phyloP scores from a whole-genome alignment of 1,140 invertebrate genomes.

The Ctenoplectra terminalis region DNA sequence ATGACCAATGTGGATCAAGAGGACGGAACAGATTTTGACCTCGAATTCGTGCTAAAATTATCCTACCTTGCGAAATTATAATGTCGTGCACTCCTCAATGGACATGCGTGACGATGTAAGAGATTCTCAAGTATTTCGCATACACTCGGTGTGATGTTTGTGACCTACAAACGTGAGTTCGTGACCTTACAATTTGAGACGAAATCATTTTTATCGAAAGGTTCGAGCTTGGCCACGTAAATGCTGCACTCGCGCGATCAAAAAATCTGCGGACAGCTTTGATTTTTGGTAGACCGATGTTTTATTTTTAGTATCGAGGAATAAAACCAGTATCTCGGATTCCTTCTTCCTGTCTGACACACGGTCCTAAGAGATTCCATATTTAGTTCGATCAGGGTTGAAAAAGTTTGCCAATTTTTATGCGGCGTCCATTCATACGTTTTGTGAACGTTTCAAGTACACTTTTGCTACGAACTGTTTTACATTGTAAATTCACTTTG shows the following conservation, averaged over 20 bases:
- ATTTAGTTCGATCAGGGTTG: neutral
- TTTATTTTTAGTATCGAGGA: neutral
- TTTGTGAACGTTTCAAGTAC: neutral
- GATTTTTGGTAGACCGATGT: neutral
- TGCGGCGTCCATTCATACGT: neutral
- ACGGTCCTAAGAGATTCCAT: neutral
- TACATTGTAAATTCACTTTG: neutral
- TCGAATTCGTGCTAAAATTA: conserved; percentile 71
- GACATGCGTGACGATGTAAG: conserved; percentile 3
- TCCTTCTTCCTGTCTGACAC: neutral
- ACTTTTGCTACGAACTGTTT: neutral
- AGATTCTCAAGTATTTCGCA: conserved; percentile 10
- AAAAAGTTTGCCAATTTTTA: neutral
- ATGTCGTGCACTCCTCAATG: conserved; percentile 42
- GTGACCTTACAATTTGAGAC: neutral
- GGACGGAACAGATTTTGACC: conserved; percentile 61
- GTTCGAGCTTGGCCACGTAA: neutral
- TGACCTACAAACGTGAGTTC: neutral
- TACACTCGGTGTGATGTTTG: neutral
- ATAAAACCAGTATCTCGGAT: neutral
- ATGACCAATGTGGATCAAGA: conserved; percentile 62
- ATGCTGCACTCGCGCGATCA: neutral
- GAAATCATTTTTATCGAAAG: neutral
- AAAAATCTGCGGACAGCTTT: neutral
- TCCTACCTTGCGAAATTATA: conserved; percentile 60